Conservation (phyloP, 2,113 vertebrate genomes). For the Sebastes fasciatus region DNA sequence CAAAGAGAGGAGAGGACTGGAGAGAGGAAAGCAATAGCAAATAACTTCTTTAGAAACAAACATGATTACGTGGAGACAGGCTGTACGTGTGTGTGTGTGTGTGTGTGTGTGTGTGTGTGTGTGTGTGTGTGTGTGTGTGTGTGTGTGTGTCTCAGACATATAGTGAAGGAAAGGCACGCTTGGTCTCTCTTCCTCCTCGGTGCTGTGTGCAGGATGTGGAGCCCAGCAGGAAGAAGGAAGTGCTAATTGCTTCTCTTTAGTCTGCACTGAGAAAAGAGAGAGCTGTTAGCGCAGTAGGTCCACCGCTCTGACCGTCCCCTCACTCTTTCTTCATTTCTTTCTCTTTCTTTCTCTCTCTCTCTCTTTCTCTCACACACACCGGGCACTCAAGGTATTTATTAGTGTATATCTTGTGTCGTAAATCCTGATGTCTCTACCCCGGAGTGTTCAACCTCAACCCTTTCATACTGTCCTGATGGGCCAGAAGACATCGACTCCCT, state of each 20-base stretch:
- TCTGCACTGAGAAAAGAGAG: slow-evolving; percentile 41
- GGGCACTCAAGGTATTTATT: not conserved
- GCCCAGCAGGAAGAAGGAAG: slow-evolving; percentile 61
- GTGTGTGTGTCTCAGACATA: not conserved
- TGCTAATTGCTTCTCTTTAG: slow-evolving; percentile 64
- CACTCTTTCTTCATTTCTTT: not conserved
- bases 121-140: not conserved
- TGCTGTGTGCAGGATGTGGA: slow-evolving; percentile 46
- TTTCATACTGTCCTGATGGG: not conserved
- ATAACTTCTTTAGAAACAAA: not conserved
- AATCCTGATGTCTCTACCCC: slow-evolving; percentile 12
- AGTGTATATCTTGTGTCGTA: slow-evolving; percentile 8
- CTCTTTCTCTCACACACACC: too few relatives aligned
- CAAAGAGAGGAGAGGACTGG: not conserved
- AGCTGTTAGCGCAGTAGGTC: slow-evolving; percentile 53
- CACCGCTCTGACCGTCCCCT: slow-evolving; percentile 22
- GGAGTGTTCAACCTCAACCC: slow-evolving; percentile 22
- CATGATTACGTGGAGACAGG: not conserved
- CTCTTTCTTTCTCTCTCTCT: not conserved
- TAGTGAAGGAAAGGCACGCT: not conserved
- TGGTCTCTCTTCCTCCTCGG: not conserved
- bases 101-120: too few relatives aligned
- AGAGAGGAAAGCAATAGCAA: slow-evolving; percentile 4
- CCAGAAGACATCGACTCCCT: slow-evolving; percentile 36
- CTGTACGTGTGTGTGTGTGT: not conserved